A percentile compares a stretch with the other conserved stretches of the same genome.
Evolutionary conservation across 2,797 vertebrate genomes (phyloP).

Genomic region (Protosalanx chinensis): DNA sequence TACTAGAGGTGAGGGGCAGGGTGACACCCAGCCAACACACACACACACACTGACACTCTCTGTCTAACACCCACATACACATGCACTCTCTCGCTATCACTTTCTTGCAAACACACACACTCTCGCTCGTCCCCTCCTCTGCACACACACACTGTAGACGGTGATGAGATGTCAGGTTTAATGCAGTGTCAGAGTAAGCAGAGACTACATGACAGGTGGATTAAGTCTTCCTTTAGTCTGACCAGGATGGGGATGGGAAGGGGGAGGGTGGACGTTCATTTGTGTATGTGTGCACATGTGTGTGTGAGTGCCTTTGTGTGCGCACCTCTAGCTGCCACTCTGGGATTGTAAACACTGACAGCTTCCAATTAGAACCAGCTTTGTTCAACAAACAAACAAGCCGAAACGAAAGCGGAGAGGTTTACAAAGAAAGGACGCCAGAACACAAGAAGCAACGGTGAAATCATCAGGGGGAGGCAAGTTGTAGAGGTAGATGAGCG

Average conservation of each 20-base stretch:
- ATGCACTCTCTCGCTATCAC: too few relatives aligned
- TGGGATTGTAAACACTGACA: conserved; percentile 80
- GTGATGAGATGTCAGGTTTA: conserved; percentile 50
- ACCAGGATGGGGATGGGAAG: conserved; percentile 46
- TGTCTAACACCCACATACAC: not conserved
- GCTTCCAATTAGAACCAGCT: conserved; percentile 82
- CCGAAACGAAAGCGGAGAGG: conserved; percentile 68
- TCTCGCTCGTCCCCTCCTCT: too few relatives aligned
- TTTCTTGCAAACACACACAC: too few relatives aligned
- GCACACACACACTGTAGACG: conserved; percentile 6
- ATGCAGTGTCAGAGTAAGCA: conserved; percentile 57
- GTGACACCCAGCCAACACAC: too few relatives aligned
- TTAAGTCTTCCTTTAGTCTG: conserved; percentile 65
- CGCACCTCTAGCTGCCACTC: conserved; percentile 67
- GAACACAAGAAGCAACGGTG: conserved; percentile 67
- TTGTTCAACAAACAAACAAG: conserved; percentile 81
- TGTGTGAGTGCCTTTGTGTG: conserved; percentile 17
- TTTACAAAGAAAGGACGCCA: conserved; percentile 74
- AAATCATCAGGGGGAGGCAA: conserved; percentile 65
- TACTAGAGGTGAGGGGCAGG: too few relatives aligned
- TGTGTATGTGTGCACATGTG: conserved; percentile 41
- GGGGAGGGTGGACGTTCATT: conserved; percentile 35
- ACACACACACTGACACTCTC: too few relatives aligned
- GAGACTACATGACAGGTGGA: conserved; percentile 66
- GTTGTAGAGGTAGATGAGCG: conserved; percentile 72